Evolutionary conservation across 2,888 invertebrate species (phyloP).

Genomic region (Drosophila engyochracea): DNA sequence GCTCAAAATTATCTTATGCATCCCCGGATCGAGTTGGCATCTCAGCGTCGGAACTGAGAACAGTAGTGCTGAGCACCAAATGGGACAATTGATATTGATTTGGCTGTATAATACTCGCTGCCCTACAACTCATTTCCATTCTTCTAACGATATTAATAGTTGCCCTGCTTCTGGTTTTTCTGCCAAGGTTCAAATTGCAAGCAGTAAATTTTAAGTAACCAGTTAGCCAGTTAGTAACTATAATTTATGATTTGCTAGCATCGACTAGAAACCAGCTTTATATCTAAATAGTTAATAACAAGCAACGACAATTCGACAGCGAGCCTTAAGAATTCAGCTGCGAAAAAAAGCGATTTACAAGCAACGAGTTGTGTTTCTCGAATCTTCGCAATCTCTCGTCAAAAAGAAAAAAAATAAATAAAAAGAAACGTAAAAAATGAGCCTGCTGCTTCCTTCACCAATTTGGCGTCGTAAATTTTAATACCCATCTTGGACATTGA

Average conservation of each 20-base stretch:
- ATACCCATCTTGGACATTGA: slow-evolving; percentile 48
- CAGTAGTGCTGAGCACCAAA: slow-evolving; percentile 8
- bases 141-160: not conserved
- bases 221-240: not conserved
- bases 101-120: not conserved
- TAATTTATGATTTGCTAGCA: not conserved
- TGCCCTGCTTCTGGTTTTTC: not conserved
- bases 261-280: not conserved
- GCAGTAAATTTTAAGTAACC: not conserved
- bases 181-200: not conserved
- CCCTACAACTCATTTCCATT: not conserved
- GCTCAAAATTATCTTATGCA: slow-evolving; percentile 48
- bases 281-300: not conserved
- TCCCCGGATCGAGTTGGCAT: slow-evolving; percentile 30
- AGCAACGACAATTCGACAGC: not conserved
- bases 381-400: slow-evolving; percentile 20
- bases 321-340: not conserved
- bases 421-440: not conserved
- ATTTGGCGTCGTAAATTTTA: slow-evolving; percentile 67
- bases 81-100: slow-evolving; percentile 26
- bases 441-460: slow-evolving; percentile 35
- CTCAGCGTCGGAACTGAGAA: not conserved
- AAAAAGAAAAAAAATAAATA: no score
- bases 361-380: not conserved
- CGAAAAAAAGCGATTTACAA: not conserved